phyloP scores from a whole-genome alignment of 2,888 invertebrate species.

The Nowickia ferox region DNA sequence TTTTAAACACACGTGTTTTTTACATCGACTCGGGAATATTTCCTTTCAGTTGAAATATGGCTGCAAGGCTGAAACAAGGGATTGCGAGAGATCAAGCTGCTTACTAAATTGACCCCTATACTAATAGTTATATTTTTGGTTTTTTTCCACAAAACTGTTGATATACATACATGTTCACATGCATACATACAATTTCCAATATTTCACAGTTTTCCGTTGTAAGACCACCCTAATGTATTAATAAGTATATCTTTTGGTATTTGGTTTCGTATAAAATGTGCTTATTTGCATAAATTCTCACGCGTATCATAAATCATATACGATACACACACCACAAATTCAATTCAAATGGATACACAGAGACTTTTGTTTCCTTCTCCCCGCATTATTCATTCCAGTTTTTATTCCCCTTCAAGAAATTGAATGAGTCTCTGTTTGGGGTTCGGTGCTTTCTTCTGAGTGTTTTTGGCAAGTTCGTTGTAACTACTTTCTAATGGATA shows the following conservation, averaged over 20 bases:
- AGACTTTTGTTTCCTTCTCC: slow-evolving; percentile 3
- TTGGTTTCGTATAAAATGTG: slow-evolving; percentile 43
- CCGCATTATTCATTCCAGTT: not conserved
- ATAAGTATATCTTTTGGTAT: slow-evolving; percentile 7
- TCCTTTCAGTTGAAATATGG: no score
- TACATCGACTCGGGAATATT: no score
- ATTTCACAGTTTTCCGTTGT: not conserved
- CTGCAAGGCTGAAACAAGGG: no score
- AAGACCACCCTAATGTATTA: not conserved
- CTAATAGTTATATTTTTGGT: no score
- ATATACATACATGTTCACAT: not conserved
- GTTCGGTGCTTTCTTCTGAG: slow-evolving; percentile 37
- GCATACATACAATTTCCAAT: not conserved
- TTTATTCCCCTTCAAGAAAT: not conserved
- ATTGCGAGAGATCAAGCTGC: no score
- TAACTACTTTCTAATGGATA: slow-evolving; percentile 71
- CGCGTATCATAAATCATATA: slow-evolving; percentile 68
- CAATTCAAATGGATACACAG: slow-evolving; percentile 33
- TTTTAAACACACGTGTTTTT: no score
- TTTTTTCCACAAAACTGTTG: no score
- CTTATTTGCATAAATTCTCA: slow-evolving; percentile 70
- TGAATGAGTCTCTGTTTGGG: slow-evolving; percentile 36
- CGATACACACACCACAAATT: slow-evolving; percentile 35
- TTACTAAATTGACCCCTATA: no score
- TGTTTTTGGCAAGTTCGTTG: slow-evolving; percentile 64